Base-by-base conservation (phyloP, 2,113 vertebrate species). In the Eptesicus fuscus region DNA sequence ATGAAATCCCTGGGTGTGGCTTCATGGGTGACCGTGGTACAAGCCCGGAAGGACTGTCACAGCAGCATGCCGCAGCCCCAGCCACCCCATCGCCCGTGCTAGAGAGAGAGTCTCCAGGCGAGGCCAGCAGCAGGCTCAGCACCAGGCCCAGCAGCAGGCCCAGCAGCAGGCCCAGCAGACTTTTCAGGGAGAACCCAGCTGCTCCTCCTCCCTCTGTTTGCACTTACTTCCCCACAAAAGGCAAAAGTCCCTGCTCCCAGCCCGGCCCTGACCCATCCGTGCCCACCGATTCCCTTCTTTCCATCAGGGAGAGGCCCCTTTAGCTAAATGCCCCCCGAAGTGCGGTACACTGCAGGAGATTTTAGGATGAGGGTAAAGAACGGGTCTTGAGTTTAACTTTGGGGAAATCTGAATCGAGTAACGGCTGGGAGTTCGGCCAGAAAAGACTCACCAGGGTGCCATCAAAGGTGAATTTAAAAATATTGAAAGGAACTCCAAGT, bases 61-160 rank as follows among this genome's bases (percentile, higher is more conserved):
- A 7, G 7, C 4, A 23, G 47, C 71, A 16, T 2, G 0, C 3
- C 0, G 8, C 37, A 56, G 71, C 32, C 47, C 56, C 2, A 1
- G 61, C 12, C 0, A 0, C 17, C 32, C 51, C 18, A 61, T 32
- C 32, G 14, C 40, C 51, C n/a, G 92, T 0, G 0, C 53, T 4
- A 28, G 53, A 0, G 20, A 80, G 44, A 23, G 16, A 28, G 49
- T 32, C 8, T 18, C 13, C 8, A 7, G 83, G 25, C 35, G 10
- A 32, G 80, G 32, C 67, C n/a, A 42, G 79, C 35, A 42, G 8
- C 53, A 44, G 79, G 56, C 18, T 6, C 17, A 59, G 56, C 23
- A 59, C 9, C 56, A 4, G 22, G 53, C 8, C 53, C 53, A 56
- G 53, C 7, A 56, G 4, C 53, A 56, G 53, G 51, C 42, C 53